phyloP scores from a whole-genome alignment of 2,797 vertebrate genomes.

The Catamblyrhynchus diadema region DNA sequence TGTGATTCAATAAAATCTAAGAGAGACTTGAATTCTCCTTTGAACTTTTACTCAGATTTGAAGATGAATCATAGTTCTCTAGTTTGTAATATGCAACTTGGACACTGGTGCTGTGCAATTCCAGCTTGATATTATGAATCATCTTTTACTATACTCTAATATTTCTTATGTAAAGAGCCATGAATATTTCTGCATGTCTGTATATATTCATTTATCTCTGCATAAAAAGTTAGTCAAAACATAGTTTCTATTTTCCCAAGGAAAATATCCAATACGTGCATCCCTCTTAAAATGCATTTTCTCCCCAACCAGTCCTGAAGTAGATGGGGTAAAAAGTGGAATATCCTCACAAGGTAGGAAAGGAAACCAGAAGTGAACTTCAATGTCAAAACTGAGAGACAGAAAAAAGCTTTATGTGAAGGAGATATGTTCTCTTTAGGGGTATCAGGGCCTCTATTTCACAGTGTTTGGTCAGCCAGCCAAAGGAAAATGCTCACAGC shows the following conservation, averaged over 20 bases:
- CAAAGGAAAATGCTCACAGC: not conserved
- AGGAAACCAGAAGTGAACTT: not conserved
- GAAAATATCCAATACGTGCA: not conserved
- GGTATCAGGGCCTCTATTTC: not conserved
- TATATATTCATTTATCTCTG: not conserved
- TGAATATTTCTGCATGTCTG: not conserved
- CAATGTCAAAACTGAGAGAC: not conserved
- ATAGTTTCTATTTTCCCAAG: not conserved
- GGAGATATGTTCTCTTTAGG: not conserved
- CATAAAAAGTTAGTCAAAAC: not conserved
- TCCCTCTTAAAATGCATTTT: not conserved
- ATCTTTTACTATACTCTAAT: not conserved
- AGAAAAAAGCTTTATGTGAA: not conserved
- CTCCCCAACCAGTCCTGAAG: not conserved
- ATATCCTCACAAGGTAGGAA: not conserved
- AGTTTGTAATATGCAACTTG: not conserved
- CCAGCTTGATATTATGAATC: not conserved
- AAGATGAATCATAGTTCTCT: not conserved
- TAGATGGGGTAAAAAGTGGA: not conserved
- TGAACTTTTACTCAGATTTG: not conserved
- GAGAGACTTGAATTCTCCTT: not conserved
- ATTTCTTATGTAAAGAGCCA: not conserved
- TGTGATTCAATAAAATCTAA: not conserved
- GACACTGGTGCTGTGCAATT: not conserved
- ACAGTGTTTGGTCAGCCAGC: not conserved